Conservation (phyloP, 2,888 invertebrate genomes). For the Xestia c-nigrum region DNA sequence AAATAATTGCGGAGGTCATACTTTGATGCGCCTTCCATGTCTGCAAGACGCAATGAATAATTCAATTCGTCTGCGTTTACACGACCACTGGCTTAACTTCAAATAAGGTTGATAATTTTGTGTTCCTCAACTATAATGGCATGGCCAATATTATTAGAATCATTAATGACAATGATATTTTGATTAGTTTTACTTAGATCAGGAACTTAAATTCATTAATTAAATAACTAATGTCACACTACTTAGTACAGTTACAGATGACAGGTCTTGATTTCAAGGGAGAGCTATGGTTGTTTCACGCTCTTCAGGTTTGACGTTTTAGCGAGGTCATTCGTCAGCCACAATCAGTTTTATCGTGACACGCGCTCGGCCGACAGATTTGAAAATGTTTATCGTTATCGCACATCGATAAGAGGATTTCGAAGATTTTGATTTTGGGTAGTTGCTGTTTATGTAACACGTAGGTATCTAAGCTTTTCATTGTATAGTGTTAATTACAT, state of each 20-base stretch:
- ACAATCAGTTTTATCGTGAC: conserved; percentile 75
- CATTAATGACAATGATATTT: conserved; percentile 26
- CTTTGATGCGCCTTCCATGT: neutral
- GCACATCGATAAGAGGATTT: conserved; percentile 70
- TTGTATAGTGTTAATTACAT: conserved; percentile 10
- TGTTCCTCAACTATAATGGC: neutral
- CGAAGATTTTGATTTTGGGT: conserved; percentile 66
- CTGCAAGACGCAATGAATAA: neutral
- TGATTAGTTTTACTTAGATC: conserved; percentile 20
- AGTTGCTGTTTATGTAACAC: conserved; percentile 57
- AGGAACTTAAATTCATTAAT: conserved; percentile 24
- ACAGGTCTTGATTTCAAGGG: conserved; percentile 32
- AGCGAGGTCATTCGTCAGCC: conserved; percentile 73
- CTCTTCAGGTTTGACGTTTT: conserved; percentile 18
- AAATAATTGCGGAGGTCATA: conserved; percentile 22
- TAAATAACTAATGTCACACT: conserved; percentile 34
- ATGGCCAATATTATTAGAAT: conserved; percentile 14
- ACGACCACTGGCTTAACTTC: neutral
- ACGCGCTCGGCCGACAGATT: conserved; percentile 72
- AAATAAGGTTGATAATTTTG: neutral
- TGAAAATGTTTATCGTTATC: conserved; percentile 72
- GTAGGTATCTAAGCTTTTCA: conserved; percentile 4
- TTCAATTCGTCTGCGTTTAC: neutral
- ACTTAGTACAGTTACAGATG: conserved; percentile 45
- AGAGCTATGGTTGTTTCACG: conserved; percentile 30